Percentiles rank a stretch among this genome's conserved stretches.
Conservation (phyloP, 2,797 vertebrate species). For the Bufotes viridis region DNA sequence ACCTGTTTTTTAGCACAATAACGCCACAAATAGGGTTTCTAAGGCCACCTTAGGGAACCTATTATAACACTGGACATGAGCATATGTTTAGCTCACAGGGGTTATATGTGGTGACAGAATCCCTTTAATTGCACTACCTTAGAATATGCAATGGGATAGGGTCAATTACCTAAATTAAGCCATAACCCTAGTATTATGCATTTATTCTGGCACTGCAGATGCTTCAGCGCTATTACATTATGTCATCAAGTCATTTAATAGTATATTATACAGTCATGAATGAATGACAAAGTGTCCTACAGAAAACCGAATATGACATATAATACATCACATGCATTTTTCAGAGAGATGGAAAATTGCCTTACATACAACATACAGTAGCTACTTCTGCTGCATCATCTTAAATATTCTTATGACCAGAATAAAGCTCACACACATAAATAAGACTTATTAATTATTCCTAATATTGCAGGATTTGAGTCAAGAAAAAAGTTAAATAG, state of each 20-base stretch:
- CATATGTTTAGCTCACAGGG: too few relatives aligned
- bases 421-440: too few relatives aligned
- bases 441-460: too few relatives aligned
- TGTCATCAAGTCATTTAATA: neutral
- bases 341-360: neutral
- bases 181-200: neutral
- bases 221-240: neutral
- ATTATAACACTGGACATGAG: too few relatives aligned
- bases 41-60: too few relatives aligned
- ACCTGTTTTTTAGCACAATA: too few relatives aligned
- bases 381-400: too few relatives aligned
- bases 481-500: too few relatives aligned
- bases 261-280: neutral
- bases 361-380: neutral
- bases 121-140: neutral
- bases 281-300: slow-evolving; percentile 5
- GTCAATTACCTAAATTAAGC: neutral
- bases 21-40: too few relatives aligned
- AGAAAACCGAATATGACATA: neutral
- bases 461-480: too few relatives aligned
- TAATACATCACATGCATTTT: neutral
- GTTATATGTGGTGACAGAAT: too few relatives aligned
- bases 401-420: too few relatives aligned
- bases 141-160: neutral
- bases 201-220: neutral